Evolutionary conservation across 2,113 vertebrate genomes (phyloP).

Genomic region (Globicephala melas): DNA sequence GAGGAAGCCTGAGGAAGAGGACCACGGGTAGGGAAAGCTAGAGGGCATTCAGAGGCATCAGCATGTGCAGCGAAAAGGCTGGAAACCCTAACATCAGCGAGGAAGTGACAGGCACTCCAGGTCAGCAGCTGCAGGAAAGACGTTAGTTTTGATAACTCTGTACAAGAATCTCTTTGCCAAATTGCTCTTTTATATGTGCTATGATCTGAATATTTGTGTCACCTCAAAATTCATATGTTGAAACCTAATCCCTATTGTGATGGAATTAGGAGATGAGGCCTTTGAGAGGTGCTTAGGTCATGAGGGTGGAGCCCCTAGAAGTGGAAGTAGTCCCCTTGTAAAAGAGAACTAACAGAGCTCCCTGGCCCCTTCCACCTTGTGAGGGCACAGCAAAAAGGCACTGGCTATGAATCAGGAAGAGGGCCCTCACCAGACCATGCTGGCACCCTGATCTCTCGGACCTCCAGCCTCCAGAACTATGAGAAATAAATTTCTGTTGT

Average conservation of each 20-base stretch:
- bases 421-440: neutral
- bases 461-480: neutral
- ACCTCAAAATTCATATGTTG: neutral
- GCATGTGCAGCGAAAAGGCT: neutral
- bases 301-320: neutral
- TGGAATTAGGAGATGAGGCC: no score
- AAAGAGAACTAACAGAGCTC: neutral
- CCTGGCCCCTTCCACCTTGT: neutral
- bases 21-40: neutral
- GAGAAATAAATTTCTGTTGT: neutral
- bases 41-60: neutral
- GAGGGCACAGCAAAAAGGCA: neutral
- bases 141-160: neutral
- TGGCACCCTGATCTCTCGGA: neutral
- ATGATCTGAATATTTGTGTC: neutral
- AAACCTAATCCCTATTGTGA: neutral
- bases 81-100: neutral
- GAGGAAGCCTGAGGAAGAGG: neutral
- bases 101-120: neutral
- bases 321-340: neutral
- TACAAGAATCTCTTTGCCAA: neutral
- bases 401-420: neutral
- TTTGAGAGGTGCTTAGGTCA: neutral
- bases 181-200: neutral
- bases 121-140: neutral